These are phyloP conservation scores for Chymomyza procnemis DNA, from an alignment of 2,888 invertebrate genomes.

Conservation along the genomic window DNA sequence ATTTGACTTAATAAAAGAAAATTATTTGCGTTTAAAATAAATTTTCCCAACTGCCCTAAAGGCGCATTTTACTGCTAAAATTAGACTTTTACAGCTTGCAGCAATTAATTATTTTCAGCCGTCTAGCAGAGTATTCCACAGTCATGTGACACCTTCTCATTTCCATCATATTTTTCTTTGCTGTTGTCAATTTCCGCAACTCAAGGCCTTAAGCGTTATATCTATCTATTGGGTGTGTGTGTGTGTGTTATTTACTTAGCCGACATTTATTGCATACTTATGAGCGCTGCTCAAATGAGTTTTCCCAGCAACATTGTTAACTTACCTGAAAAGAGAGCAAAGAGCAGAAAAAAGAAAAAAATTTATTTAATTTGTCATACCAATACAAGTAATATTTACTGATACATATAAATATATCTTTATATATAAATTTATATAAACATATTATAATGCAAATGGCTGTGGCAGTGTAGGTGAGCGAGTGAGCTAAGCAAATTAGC, in stretches of 20 bases:
- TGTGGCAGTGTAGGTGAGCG: background rate
- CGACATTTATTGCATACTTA: slow-evolving; percentile 46
- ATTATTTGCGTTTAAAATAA: too few relatives aligned
- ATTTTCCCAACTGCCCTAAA: too few relatives aligned
- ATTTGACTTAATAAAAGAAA: too few relatives aligned
- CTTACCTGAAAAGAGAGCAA: slow-evolving; percentile 20
- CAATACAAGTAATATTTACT: background rate
- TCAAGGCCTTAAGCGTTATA: background rate
- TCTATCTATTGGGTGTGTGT: slow-evolving; percentile 2
- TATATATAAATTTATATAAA: too few relatives aligned
- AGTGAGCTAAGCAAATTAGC: background rate
- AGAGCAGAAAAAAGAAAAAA: slow-evolving; percentile 3
- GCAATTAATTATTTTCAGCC: too few relatives aligned
- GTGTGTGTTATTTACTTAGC: slow-evolving; percentile 30
- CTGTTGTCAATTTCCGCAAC: background rate
- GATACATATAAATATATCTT: too few relatives aligned
- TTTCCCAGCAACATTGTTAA: background rate
- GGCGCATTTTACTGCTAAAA: too few relatives aligned
- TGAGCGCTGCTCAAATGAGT: background rate
- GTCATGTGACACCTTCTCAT: too few relatives aligned
- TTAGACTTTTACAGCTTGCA: too few relatives aligned
- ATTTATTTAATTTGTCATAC: background rate
- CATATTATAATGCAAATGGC: background rate
- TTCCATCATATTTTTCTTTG: background rate
- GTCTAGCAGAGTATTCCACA: too few relatives aligned